Conservation (phyloP, 2,797 vertebrate species). For the Serranus cabrilla region DNA sequence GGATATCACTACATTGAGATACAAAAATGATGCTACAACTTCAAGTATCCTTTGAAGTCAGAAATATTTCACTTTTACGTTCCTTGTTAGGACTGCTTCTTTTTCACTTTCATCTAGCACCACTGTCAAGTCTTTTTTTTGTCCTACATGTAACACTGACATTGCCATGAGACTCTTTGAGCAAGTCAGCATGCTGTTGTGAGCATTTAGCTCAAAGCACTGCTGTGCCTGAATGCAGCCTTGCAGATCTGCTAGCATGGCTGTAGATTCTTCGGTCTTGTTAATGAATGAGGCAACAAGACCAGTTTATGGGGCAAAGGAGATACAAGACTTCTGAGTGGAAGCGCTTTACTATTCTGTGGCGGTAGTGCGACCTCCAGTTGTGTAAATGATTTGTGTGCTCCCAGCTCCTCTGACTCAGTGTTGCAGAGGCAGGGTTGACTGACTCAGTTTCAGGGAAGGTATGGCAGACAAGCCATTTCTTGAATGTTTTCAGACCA, state of each 20-base stretch:
- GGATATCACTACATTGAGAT: neutral
- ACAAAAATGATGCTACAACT: neutral
- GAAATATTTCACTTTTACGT: neutral
- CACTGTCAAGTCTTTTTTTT: no score
- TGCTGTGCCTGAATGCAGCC: neutral
- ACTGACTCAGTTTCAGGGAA: slow-evolving; percentile 13
- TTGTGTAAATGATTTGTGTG: slow-evolving; percentile 47
- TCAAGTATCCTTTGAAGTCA: neutral
- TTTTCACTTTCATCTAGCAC: no score
- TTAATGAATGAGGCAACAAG: slow-evolving; percentile 39
- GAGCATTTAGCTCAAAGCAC: slow-evolving; percentile 9
- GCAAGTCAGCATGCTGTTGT: neutral
- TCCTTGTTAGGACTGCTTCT: no score
- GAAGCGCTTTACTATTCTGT: slow-evolving; percentile 37
- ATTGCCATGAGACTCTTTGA: slow-evolving; percentile 1
- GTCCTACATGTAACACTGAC: neutral
- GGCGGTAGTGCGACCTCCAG: slow-evolving; percentile 8
- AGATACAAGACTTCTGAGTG: slow-evolving; percentile 21
- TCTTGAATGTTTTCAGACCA: slow-evolving; percentile 4
- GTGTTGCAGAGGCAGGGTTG: neutral
- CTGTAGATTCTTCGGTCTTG: slow-evolving; percentile 5
- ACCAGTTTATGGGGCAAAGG: slow-evolving; percentile 35
- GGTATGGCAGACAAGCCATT: slow-evolving; percentile 18
- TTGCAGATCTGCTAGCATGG: slow-evolving; percentile 6
- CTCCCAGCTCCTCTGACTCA: slow-evolving; percentile 44